phyloP scores from a whole-genome alignment of 2,888 invertebrate genomes.

The Cataglyphis cursor region DNA sequence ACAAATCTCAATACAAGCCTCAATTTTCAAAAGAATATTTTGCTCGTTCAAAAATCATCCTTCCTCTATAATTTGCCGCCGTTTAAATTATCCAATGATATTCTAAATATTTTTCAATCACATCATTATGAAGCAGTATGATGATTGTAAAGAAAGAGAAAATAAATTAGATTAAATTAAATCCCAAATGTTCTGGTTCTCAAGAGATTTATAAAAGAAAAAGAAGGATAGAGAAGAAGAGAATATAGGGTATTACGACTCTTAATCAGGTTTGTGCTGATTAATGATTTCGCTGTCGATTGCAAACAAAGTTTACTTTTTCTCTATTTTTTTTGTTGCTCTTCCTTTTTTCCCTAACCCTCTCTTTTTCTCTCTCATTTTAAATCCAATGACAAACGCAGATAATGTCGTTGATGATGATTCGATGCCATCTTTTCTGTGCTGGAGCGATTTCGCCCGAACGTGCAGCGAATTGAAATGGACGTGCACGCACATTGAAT shows the following conservation, averaged over 20 bases:
- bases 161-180: constrained; percentile 43
- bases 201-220: constrained; percentile 2
- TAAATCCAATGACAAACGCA: constrained; percentile 36
- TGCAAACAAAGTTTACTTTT: constrained; percentile 43
- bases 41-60: neutral
- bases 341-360: neutral
- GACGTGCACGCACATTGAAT: neutral
- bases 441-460: constrained; percentile 1
- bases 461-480: constrained; percentile 1
- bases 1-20: constrained; percentile 6
- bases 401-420: constrained; percentile 46
- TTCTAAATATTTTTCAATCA: constrained; percentile 21
- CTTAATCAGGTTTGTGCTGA: constrained; percentile 65
- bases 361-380: neutral
- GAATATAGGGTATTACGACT: constrained; percentile 40
- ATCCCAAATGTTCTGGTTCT: constrained; percentile 20
- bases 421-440: constrained; percentile 20
- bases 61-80: neutral
- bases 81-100: constrained; percentile 12
- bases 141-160: constrained; percentile 16
- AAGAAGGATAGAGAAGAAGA: constrained; percentile 5
- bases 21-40: neutral
- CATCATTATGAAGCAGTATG: neutral
- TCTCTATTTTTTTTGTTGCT: neutral
- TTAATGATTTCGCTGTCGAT: constrained; percentile 64